Evolutionary conservation across 2,113 vertebrate species (phyloP).

Genomic region (Pomatostomus ruficeps): DNA sequence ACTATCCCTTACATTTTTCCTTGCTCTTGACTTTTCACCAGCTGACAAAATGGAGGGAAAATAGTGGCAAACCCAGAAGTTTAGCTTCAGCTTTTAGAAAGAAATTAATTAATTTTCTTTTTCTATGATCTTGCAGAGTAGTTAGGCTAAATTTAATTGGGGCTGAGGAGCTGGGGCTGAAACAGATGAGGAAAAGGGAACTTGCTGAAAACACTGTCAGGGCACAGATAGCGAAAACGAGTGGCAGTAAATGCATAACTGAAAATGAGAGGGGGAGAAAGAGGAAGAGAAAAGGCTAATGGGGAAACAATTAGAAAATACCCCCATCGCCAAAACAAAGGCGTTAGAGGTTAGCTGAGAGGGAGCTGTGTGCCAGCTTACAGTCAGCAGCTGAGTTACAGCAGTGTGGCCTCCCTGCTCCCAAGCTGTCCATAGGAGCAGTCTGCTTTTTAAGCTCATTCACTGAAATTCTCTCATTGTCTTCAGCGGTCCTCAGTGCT

Average conservation of each 20-base stretch:
- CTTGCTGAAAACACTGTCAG: conserved; percentile 25
- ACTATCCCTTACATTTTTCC: not conserved
- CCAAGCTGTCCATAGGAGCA: not conserved
- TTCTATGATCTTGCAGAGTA: not conserved
- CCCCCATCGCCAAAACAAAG: not conserved
- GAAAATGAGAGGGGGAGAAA: not conserved
- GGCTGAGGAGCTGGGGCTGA: not conserved
- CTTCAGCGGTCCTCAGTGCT: not conserved
- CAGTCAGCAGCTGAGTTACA: not conserved
- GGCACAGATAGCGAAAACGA: not conserved
- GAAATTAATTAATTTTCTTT: not conserved
- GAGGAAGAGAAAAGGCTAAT: not conserved
- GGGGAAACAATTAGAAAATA: conserved; percentile 15
- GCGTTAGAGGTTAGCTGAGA: not conserved
- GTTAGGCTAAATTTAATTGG: conserved; percentile 21
- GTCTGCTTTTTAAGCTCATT: not conserved
- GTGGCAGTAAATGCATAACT: not conserved
- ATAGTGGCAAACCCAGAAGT: not conserved
- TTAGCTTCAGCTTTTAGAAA: not conserved
- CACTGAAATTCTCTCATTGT: not conserved
- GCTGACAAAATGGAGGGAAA: not conserved
- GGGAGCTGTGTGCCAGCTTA: not conserved
- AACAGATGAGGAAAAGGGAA: not conserved
- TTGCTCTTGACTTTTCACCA: not conserved
- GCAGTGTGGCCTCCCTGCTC: not conserved